These are phyloP conservation scores for Poliocrania exsul DNA, from an alignment of 2,797 vertebrate genomes.

Conservation along the genomic window DNA sequence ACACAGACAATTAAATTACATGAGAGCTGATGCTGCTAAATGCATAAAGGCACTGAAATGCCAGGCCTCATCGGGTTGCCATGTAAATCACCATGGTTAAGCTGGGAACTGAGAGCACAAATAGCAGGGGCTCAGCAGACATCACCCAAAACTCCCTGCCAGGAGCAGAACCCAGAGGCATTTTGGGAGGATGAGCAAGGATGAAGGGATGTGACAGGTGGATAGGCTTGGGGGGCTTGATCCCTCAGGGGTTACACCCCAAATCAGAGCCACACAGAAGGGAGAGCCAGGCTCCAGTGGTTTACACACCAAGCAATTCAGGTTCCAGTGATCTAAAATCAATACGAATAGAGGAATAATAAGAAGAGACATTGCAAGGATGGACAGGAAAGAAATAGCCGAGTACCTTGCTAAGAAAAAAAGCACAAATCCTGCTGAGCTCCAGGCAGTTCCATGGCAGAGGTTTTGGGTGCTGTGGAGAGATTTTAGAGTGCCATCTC, in stretches of 20 bases:
- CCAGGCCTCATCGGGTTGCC: slow-evolving; percentile 64
- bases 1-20: slow-evolving; percentile 66
- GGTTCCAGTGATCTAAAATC: slow-evolving; percentile 37
- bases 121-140: not conserved
- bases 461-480: not conserved
- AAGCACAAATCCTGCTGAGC: not conserved
- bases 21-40: slow-evolving; percentile 58
- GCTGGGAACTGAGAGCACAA: not conserved
- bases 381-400: not conserved
- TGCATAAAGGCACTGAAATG: slow-evolving; percentile 56
- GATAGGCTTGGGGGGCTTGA: not conserved
- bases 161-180: not conserved
- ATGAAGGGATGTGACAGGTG: fast-evolving
- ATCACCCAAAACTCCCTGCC: slow-evolving; percentile 3
- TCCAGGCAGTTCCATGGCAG: fast-evolving
- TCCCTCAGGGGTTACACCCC: not conserved
- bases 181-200: fast-evolving
- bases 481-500: not conserved
- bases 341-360: slow-evolving; percentile 47
- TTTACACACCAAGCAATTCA: not conserved
- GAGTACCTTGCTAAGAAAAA: not conserved
- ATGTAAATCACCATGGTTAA: slow-evolving; percentile 67
- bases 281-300: not conserved
- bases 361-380: not conserved
- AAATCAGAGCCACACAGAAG: not conserved